Base-by-base conservation (phyloP, 2,888 invertebrate genomes). In the Lasioglossum villosulum region DNA sequence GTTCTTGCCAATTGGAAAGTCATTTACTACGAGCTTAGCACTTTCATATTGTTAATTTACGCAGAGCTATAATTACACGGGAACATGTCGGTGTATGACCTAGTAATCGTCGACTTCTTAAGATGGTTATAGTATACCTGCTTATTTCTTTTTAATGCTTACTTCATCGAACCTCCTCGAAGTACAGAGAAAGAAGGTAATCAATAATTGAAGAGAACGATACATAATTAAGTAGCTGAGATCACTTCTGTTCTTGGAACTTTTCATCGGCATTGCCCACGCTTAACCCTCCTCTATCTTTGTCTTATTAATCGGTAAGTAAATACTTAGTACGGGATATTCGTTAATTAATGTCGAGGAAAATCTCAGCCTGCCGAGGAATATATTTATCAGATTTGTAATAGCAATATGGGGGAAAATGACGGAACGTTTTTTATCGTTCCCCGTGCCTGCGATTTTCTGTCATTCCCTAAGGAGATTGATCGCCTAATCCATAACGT, bases 401-500 rank as follows among this genome's bases (percentile, higher is more conserved):
- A 52, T 70, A 68, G 27, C 75, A 75, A 42, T 75, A 68, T 48
- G 23, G 52, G 52, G 42, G 52, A 39, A 75, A 83, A 83, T 70
- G 75, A 45, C 34, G 59, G 66, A 85, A 79, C 79, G 72, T 75
- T 84, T 76, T 88, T 80, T 42, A 27, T 76, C 42, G 37, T 45
- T 27, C 45, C 30, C 45, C 59, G 27, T 37, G 71, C 66, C 66
- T 63, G 72, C 42, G 66, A 86, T 81, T 86, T 85, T 71, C 80
- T 71, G 82, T 48, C 81, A 86, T 85, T 87, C 78, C 82, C 84
- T 45, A 45, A 81, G 74, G 86, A 84, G 83, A 90, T 90, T 84
- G 88, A 90, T 90, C 90, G 83, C 74, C 84, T 91, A 90, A 90
- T 90, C 91, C 82, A 90, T 87, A 84, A 91, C 82, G 85, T 80